These are phyloP conservation scores for Cheilosia urbana DNA, from an alignment of 2,888 invertebrate genomes.

Conservation along the genomic window DNA sequence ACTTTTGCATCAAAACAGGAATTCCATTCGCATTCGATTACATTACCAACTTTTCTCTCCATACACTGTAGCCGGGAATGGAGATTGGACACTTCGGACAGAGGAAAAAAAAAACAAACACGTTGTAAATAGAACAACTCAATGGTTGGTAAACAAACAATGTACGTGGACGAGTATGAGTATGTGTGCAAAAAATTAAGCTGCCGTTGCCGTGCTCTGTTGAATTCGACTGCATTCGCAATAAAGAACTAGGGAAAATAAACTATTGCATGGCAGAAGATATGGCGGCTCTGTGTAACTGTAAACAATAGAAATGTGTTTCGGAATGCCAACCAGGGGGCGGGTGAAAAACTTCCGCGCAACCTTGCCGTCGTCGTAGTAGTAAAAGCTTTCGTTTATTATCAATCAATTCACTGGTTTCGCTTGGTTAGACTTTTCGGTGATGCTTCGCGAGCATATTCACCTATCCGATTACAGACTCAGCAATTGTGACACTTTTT, in stretches of 20 bases:
- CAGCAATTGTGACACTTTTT: constrained; percentile 29
- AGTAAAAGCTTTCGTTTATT: constrained; percentile 58
- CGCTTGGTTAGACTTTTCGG: constrained; percentile 15
- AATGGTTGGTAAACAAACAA: constrained; percentile 48
- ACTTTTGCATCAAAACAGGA: constrained; percentile 35
- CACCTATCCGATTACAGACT: constrained; percentile 11
- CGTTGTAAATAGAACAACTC: constrained; percentile 27
- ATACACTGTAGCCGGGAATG: background rate
- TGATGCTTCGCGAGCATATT: constrained; percentile 13
- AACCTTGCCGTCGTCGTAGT: constrained; percentile 32
- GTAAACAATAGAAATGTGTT: constrained; percentile 55
- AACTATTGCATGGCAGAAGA: constrained; percentile 45
- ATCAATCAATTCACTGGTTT: constrained; percentile 61
- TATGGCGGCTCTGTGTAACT: constrained; percentile 47
- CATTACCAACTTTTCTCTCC: background rate
- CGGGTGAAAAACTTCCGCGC: constrained; percentile 28
- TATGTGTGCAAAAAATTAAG: constrained; percentile 36
- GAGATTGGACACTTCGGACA: background rate
- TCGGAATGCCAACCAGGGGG: constrained; percentile 25
- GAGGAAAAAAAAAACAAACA: constrained; percentile 8
- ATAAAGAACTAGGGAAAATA: constrained; percentile 5
- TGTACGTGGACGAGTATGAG: background rate
- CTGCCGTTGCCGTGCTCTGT: background rate
- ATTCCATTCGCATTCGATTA: constrained; percentile 12
- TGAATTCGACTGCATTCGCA: constrained; percentile 23